Evolutionary conservation across 2,888 invertebrate genomes (phyloP).

Genomic region (Linnaemya vulpina): DNA sequence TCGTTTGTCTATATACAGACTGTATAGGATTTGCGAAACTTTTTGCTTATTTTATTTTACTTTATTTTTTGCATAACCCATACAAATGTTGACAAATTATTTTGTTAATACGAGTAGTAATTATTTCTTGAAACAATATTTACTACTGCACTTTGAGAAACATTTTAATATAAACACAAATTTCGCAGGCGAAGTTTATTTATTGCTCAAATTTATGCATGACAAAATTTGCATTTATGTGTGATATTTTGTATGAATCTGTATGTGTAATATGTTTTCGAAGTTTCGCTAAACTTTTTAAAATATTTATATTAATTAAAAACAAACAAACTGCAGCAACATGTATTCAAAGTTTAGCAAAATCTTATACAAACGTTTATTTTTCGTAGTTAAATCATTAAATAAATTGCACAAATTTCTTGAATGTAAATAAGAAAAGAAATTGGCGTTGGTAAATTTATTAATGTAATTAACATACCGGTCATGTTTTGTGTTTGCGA

Average conservation of each 20-base stretch:
- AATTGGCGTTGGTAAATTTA: background rate
- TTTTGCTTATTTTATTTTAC: background rate
- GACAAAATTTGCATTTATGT: background rate
- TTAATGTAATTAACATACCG: background rate
- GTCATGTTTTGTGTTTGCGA: background rate
- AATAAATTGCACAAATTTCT: background rate
- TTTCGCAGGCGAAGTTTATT: background rate
- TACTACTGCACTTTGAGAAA: constrained; percentile 1
- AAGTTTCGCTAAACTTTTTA: background rate
- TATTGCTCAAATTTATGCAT: background rate
- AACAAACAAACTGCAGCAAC: background rate
- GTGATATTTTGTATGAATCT: background rate
- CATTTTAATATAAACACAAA: background rate
- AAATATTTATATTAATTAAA: background rate
- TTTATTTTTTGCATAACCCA: constrained; percentile 49
- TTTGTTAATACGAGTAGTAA: constrained; percentile 9
- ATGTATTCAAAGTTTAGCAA: background rate
- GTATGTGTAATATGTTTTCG: background rate
- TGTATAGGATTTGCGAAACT: constrained; percentile 53
- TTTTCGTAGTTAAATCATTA: background rate
- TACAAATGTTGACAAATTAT: constrained; percentile 66
- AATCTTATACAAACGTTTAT: background rate
- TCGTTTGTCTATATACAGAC: background rate
- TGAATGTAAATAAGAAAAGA: background rate
- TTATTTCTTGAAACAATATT: constrained; percentile 9